Conservation (phyloP, 2,797 vertebrate species). For the Bufotes viridis region DNA sequence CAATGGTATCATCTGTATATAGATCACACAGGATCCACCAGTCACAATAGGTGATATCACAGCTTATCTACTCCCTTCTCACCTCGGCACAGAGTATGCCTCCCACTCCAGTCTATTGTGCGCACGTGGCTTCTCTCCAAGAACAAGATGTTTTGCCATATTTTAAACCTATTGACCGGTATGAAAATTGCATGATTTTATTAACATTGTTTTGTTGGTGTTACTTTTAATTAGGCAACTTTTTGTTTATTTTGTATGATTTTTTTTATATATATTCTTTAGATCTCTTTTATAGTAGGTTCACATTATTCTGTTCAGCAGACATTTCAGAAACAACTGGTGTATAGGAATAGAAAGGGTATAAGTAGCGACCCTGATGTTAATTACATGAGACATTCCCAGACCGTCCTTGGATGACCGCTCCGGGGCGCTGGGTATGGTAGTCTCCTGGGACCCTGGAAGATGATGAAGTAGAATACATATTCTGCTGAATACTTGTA, state of each 20-base stretch:
- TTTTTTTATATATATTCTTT: background rate
- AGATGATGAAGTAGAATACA: conserved; percentile 7
- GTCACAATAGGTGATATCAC: no score
- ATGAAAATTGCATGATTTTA: no score
- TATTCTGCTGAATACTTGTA: conserved; percentile 16
- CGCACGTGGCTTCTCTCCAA: no score
- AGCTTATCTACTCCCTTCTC: no score
- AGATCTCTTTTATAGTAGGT: background rate
- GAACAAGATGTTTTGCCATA: no score
- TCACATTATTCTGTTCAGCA: background rate
- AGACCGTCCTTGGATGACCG: conserved; percentile 39
- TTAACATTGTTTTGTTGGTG: no score
- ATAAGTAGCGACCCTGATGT: conserved; percentile 14
- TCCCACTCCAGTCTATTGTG: no score
- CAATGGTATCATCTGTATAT: no score
- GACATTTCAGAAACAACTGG: conserved; percentile 12
- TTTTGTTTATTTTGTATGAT: background rate
- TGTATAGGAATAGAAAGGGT: conserved; percentile 33
- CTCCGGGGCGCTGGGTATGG: conserved; percentile 2
- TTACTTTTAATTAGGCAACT: background rate
- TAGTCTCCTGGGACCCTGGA: conserved; percentile 9
- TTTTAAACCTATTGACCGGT: no score
- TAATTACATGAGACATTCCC: conserved; percentile 31
- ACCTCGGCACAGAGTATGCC: no score
- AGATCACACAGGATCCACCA: no score